Base-by-base conservation (phyloP, 1,140 invertebrate genomes). In the Euglossa dilemma region DNA sequence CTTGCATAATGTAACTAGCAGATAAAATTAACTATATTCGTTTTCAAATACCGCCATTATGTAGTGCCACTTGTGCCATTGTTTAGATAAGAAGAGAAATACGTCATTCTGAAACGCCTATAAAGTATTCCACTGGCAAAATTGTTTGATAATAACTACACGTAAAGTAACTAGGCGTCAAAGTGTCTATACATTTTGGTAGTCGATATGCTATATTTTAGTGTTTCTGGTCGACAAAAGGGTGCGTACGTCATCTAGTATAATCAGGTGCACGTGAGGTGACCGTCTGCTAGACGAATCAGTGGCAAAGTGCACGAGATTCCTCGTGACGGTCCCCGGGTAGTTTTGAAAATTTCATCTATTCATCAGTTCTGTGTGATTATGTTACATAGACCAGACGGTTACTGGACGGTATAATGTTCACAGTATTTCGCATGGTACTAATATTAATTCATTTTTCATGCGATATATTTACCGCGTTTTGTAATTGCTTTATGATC, bases 351-450 rank as follows among this genome's bases (percentile, higher is more conserved):
- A 64, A 28, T 0, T 18, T 12, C 25, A n/a, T 23, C 25, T 43
- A n/a, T 56, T 5, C 6, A 36, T 7, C 11, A 59, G 64, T 52
- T 43, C 23, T n/a, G 66, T 7, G 28, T 56, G 80, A 86, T 86
- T 87, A 87, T 87, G 86, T 73, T 87, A 63, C 61, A 83, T 79
- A 86, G 80, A 61, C 25, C 47, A 14, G 47, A 47, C 64, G 36
- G 23, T 61, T 23, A 50, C 20, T 18, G 50, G 28, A 16, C 61
- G 54, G 28, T 64, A 87, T 45, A 61, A 89, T 89, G 87, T 78
- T 80, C 50, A 73, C 36, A 12, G 45, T 89, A 72, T 77, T 88
- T 66, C 77, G 54, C 20, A 66, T 43, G 6, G 23, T 89, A 54
- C n/a, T 89, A 23, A 25, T 57, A 43, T 47, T 88, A 23, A 66